Base-by-base conservation (phyloP, 2,113 vertebrate genomes). In the Nicator chloris region DNA sequence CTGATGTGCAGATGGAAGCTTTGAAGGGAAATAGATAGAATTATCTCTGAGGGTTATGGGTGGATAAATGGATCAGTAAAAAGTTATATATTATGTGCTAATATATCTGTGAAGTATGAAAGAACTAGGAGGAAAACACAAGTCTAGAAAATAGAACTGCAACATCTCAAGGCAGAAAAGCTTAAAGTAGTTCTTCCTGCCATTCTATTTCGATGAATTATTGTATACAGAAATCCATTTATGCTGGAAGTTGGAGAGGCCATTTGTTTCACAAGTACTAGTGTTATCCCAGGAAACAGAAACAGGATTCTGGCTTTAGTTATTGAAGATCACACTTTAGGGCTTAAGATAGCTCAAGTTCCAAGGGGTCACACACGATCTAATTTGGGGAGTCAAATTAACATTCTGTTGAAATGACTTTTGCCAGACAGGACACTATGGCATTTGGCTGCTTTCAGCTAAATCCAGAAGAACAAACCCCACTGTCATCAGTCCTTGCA, bases 11-110 rank as follows among this genome's bases (percentile, higher is more conserved):
- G 24, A 28, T 72, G 23, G 83, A 77, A 64, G 17, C 22, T 82
- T 33, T 90, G 42, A 70, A 91, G 72, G 82, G 72, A 95, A 96
- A 92, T 47, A 95, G 53, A 51, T 61, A 92, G 47, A 68, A 73
- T 40, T 83, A 51, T 83, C 51, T 95, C 42, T 71, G 33, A 88
- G 88, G 81, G 19, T 71, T 68, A 70, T 14, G 18, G 31, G 24
- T 57, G 61, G 40, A 45, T 21, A 84, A 75, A 56, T 23, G 9
- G 45, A 45, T 60, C 21, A 51, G 24, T 65, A 56, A 30, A 86
- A 37, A 33, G 21, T 71, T 7, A 10, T 37, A 8, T 37, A 53
- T 65, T 61, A 53, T 4, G 4, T 26, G 35, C 15, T 63, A 82
- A 60, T 37, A 6, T 57, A 57, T 73, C 40, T 84, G 35, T 73